Evolutionary conservation across 2,113 vertebrate genomes (phyloP).

Genomic region (Tauraco erythrolophus): DNA sequence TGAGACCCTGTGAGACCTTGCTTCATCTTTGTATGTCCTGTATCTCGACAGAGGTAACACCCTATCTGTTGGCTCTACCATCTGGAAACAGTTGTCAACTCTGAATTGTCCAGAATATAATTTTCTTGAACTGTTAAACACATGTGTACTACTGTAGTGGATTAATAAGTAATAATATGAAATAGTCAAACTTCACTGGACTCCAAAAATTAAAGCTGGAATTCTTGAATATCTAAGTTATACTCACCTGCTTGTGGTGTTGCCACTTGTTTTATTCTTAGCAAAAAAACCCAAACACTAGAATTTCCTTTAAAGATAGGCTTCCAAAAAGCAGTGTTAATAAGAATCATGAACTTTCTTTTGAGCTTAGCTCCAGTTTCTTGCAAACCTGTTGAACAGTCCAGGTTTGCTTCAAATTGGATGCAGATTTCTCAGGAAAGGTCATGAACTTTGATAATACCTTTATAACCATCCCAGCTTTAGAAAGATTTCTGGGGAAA

Average conservation of each 20-base stretch:
- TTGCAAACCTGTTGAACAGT: neutral
- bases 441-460: constrained; percentile 27
- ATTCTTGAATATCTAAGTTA: neutral
- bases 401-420: neutral
- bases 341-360: neutral
- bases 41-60: neutral
- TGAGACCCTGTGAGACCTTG: neutral
- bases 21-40: neutral
- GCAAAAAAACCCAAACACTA: neutral
- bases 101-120: neutral
- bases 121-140: neutral
- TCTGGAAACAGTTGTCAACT: neutral
- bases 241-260: neutral
- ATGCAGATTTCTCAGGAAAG: constrained; percentile 33
- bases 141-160: neutral
- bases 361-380: neutral
- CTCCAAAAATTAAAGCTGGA: neutral
- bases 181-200: neutral
- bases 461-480: constrained; percentile 27
- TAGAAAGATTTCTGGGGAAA: constrained; percentile 36
- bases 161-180: neutral
- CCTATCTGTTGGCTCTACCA: neutral
- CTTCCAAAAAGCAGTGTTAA: neutral
- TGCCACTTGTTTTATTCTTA: neutral
- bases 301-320: neutral